Evolutionary conservation across 2,113 vertebrate genomes (phyloP), one percentile per base, ranked within the genome.

Genomic region (Polypterus bichir): DNA sequence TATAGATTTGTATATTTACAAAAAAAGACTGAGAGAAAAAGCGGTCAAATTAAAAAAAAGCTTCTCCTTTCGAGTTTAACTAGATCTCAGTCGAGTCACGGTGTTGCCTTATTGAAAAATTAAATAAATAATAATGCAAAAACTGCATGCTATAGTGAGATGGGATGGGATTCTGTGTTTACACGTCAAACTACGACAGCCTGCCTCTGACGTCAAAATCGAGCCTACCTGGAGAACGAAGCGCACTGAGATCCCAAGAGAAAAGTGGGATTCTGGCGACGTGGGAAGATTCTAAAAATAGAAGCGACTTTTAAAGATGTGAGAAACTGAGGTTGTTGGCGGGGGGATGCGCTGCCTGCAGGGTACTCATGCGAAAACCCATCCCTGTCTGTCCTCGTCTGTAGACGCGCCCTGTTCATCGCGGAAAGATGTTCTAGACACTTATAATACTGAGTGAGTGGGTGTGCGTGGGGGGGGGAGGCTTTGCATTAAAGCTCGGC

Each of bases 151-250:
- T 27, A 27, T 27, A 27, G 57, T 68, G 66, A 55, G 66, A 60
- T 68, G 59, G 77, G 76, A 79, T 81, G 75, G 76, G 80, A 85
- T 83, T 79, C 73, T 81, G 78, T 82, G 86, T 81, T 85, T 79
- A 82, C 86, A 88, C 91, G 92, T 94, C 92, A 93, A 85, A 86
- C 88, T 81, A 90, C 89, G 83, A 84, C 73, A 79, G 75, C 76
- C 81, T 89, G 76, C 79, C 10, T n/a, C 84, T 94, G 92, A 96
- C 92, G 93, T 95, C 92, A 94, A 77, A 81, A 65, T 73, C 69
- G 56, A 73, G 65, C 85, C 78, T 85, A 89, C 89, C 88, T 91
- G 81, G 77, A 77, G 76, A 82, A 75, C 69, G 77, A 85, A 79
- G 79, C 69, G 68, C 73, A 73, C 70, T 79, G 75, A 66, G 74